These are phyloP conservation scores for Plagiodera versicolora DNA, from an alignment of 2,888 invertebrate genomes.

Conservation along the genomic window DNA sequence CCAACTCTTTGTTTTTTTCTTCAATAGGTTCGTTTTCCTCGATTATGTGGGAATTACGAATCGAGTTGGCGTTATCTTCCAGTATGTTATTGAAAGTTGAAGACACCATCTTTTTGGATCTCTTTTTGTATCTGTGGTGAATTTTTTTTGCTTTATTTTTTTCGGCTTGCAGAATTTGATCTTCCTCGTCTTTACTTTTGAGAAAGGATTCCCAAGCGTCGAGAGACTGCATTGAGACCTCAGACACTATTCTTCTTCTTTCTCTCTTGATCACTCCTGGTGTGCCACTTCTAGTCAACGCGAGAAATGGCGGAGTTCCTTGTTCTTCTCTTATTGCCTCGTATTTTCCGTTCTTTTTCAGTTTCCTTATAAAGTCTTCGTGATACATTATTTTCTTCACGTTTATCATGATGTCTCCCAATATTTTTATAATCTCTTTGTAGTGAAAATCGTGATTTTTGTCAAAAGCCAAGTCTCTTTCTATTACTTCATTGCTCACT, in stretches of 20 bases:
- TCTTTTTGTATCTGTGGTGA: constrained; percentile 18
- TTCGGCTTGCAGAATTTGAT: background rate
- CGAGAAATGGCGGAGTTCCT: constrained; percentile 14
- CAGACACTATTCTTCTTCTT: constrained; percentile 29
- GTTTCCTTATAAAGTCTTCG: constrained; percentile 31
- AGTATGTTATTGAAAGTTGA: constrained; percentile 39
- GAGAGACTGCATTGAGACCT: constrained; percentile 33
- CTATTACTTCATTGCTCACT: constrained; percentile 19
- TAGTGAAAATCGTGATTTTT: constrained; percentile 39
- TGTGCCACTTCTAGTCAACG: background rate
- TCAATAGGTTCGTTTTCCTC: background rate
- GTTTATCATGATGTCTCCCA: constrained; percentile 31
- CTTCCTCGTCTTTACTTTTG: constrained; percentile 21
- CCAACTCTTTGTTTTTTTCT: background rate
- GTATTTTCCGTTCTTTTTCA: constrained; percentile 5
- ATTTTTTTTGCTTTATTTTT: constrained; percentile 14
- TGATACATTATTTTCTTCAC: constrained; percentile 35
- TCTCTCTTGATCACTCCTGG: constrained; percentile 24
- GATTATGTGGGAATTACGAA: background rate
- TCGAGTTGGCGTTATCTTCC: constrained; percentile 23
- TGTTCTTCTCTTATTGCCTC: background rate
- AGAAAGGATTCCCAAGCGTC: constrained; percentile 40
- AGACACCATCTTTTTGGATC: constrained; percentile 37
- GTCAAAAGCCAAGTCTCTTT: constrained; percentile 33
- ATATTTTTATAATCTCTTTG: constrained; percentile 35